Percentiles rank a stretch among this genome's conserved stretches.
Evolutionary conservation across 2,888 invertebrate species (phyloP).

Genomic region (Stenotaenia linearis): DNA sequence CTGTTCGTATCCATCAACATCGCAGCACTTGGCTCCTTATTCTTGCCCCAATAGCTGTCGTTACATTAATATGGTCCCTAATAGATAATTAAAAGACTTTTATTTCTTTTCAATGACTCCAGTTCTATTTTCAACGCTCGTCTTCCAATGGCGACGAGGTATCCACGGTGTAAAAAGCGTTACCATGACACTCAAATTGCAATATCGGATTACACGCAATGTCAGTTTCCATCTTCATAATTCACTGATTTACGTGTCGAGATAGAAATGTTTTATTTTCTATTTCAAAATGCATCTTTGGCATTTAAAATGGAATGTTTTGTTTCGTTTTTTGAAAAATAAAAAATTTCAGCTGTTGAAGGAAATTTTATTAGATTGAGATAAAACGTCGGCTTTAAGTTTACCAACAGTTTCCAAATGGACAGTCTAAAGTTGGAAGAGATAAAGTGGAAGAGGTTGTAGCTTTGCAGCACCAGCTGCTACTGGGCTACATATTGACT

Average conservation of each 20-base stretch:
- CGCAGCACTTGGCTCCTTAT: background rate
- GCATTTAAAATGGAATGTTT: too few species aligned
- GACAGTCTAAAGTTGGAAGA: conserved; percentile 17
- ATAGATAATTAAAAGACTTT: background rate
- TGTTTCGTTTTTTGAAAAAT: too few species aligned
- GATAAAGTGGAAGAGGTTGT: conserved; percentile 12
- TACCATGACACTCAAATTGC: background rate
- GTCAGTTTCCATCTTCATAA: background rate
- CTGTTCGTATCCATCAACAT: background rate
- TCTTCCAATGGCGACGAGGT: background rate
- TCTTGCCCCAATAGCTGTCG: background rate
- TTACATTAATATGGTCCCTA: background rate
- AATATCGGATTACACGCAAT: background rate
- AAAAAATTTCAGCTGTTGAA: background rate
- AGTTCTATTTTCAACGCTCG: background rate
- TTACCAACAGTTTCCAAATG: conserved; percentile 22
- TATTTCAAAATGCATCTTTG: too few species aligned
- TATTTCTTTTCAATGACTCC: background rate
- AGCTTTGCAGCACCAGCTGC: conserved; percentile 21
- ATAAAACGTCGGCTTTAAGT: conserved; percentile 9
- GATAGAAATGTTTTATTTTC: too few species aligned
- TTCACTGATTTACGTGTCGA: background rate
- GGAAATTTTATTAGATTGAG: background rate
- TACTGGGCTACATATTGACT: conserved; percentile 6
- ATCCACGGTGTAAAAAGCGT: background rate